These are phyloP conservation scores for Eidolon helvum DNA, from an alignment of 2,113 vertebrate species.

Conservation along the genomic window DNA sequence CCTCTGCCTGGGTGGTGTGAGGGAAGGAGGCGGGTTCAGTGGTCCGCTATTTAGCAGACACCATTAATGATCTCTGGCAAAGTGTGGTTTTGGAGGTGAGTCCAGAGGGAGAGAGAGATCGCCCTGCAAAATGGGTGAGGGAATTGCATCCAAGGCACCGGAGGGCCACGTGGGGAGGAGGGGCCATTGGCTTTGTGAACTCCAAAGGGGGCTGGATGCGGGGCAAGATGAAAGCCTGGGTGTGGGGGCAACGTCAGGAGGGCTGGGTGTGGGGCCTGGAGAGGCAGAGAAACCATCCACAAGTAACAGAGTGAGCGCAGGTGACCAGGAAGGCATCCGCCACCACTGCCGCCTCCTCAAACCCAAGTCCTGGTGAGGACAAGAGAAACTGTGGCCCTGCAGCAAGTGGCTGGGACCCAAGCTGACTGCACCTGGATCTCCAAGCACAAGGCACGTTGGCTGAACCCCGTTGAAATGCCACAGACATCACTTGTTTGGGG, in stretches of 20 bases:
- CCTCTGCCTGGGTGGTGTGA: neutral
- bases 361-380: neutral
- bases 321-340: neutral
- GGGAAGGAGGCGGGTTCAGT: neutral
- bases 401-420: neutral
- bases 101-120: neutral
- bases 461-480: neutral
- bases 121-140: neutral
- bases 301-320: neutral
- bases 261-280: neutral
- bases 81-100: neutral
- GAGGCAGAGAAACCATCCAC: neutral
- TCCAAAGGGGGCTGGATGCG: neutral
- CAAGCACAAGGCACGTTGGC: neutral
- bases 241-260: neutral
- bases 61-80: neutral
- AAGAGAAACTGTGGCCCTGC: neutral
- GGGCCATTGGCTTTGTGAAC: neutral
- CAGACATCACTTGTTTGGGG: neutral
- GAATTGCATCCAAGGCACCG: neutral
- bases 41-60: neutral
- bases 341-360: rapidly evolving
- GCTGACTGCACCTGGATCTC: neutral
- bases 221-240: rapidly evolving
- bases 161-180: neutral